Percentiles rank a stretch among this genome's conserved stretches.
Evolutionary conservation across 2,888 invertebrate species (phyloP).

Genomic region (Caradrina clavipalpis): DNA sequence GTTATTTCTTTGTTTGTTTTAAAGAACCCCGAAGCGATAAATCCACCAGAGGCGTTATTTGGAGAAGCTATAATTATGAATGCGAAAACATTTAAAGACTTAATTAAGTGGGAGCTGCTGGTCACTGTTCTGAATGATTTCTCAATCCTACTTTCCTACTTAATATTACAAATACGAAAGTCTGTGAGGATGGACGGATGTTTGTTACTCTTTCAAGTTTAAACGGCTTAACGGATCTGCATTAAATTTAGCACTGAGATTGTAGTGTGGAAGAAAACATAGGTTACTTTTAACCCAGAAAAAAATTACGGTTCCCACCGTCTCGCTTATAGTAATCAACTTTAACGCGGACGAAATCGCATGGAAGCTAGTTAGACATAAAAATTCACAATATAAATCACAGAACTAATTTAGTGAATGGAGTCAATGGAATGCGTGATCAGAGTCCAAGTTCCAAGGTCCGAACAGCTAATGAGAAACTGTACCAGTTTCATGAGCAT

Average conservation of each 20-base stretch:
- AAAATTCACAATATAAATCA: conserved; percentile 31
- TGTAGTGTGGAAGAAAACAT: too few species aligned
- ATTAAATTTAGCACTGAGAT: too few species aligned
- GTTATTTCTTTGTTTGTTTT: neutral
- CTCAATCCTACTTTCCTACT: too few species aligned
- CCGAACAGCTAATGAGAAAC: conserved; percentile 61
- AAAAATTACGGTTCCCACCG: too few species aligned
- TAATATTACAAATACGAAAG: too few species aligned
- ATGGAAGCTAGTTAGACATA: neutral
- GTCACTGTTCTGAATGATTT: neutral
- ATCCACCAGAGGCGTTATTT: neutral
- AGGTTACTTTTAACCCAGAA: too few species aligned
- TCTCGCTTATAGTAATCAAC: too few species aligned
- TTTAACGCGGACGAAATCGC: too few species aligned
- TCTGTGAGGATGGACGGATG: too few species aligned
- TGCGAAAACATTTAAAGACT: neutral
- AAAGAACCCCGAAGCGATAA: neutral
- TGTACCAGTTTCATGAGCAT: conserved; percentile 61
- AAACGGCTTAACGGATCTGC: too few species aligned
- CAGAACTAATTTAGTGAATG: conserved; percentile 61
- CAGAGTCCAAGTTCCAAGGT: conserved; percentile 72
- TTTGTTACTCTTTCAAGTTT: too few species aligned
- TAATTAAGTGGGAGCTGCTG: neutral
- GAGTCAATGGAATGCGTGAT: conserved; percentile 62
- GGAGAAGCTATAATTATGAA: neutral